Evolutionary conservation across 2,797 vertebrate genomes (phyloP).

Genomic region (Apodemus agrarius): DNA sequence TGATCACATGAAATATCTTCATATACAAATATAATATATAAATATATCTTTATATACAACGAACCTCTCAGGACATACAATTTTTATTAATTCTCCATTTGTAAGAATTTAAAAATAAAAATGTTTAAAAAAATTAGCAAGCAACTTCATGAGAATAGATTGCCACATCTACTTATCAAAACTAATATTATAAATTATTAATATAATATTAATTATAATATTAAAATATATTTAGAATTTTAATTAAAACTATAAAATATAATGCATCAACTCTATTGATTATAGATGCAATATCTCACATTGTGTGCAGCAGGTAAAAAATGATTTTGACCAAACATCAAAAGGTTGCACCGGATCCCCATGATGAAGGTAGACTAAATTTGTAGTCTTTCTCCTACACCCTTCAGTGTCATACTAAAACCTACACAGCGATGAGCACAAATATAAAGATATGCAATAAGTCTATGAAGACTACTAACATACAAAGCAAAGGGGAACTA

Average conservation of each 20-base stretch:
- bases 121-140: neutral
- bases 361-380: neutral
- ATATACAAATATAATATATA: neutral
- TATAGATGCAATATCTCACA: neutral
- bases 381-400: neutral
- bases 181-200: neutral
- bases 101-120: constrained; percentile 49
- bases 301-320: neutral
- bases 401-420: constrained; percentile 12
- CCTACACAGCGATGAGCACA: neutral
- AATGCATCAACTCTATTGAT: neutral
- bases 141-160: neutral
- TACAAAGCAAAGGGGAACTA: neutral
- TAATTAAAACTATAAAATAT: constrained; percentile 28
- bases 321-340: constrained; percentile 7
- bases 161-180: neutral
- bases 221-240: neutral
- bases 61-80: neutral
- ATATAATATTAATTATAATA: no score
- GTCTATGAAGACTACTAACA: neutral
- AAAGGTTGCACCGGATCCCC: neutral
- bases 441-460: constrained; percentile 17
- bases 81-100: constrained; percentile 1
- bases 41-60: neutral
- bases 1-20: neutral